These are phyloP conservation scores for Lepisosteus osseus DNA, from an alignment of 2,113 vertebrate species.

Conservation along the genomic window DNA sequence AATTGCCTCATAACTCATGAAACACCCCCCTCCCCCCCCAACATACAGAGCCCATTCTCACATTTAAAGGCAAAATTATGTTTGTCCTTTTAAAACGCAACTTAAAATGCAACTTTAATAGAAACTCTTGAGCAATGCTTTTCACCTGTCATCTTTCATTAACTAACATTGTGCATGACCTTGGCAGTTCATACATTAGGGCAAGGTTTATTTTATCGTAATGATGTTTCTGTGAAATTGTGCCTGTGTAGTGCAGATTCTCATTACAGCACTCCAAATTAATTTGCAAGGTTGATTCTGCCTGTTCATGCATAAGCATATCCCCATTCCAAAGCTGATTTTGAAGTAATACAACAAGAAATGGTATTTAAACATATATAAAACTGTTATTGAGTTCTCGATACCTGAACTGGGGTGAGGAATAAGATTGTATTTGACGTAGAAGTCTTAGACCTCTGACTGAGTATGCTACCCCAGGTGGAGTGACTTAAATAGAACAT, in stretches of 20 bases:
- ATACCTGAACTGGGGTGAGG: neutral
- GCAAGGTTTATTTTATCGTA: constrained; percentile 54
- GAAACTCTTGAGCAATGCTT: constrained; percentile 56
- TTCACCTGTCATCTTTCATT: constrained; percentile 74
- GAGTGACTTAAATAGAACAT: constrained; percentile 36
- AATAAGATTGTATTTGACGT: constrained; percentile 25
- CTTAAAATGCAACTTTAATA: constrained; percentile 58
- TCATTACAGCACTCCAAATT: constrained; percentile 73
- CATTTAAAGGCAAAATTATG: constrained; percentile 9
- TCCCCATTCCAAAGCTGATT: constrained; percentile 9
- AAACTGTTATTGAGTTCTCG: neutral
- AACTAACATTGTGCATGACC: constrained; percentile 59
- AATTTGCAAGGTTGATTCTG: constrained; percentile 67
- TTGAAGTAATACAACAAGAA: constrained; percentile 13
- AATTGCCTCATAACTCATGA: neutral
- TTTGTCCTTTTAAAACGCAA: constrained; percentile 13
- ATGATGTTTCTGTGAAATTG: constrained; percentile 74
- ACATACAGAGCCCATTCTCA: neutral
- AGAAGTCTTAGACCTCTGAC: constrained; percentile 26
- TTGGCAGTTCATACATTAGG: constrained; percentile 51
- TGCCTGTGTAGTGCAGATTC: constrained; percentile 57
- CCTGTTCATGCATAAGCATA: constrained; percentile 57
- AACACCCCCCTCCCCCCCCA: too few relatives aligned
- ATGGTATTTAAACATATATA: constrained; percentile 12
- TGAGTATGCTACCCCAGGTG: constrained; percentile 18